Conservation (phyloP, 2,888 invertebrate species). For the Furcula furcula region DNA sequence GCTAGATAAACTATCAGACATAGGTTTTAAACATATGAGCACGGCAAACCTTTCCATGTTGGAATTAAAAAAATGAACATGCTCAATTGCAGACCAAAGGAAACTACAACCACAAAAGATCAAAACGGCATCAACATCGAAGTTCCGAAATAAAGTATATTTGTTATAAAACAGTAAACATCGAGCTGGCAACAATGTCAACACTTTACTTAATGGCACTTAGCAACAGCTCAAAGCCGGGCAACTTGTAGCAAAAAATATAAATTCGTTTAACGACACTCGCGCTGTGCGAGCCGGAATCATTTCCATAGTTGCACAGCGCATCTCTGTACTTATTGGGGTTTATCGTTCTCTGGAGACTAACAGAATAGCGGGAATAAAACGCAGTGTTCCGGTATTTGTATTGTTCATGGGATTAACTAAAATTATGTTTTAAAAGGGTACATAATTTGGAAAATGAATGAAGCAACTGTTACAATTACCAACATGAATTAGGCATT, state of each 20-base stretch:
- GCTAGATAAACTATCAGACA: too few relatives aligned
- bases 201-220: conserved; percentile 49
- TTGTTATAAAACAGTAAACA: conserved; percentile 26
- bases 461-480: too few relatives aligned
- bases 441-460: too few relatives aligned
- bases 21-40: too few relatives aligned
- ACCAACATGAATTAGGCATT: too few relatives aligned
- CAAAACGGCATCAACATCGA: too few relatives aligned
- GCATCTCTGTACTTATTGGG: conserved; percentile 20
- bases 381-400: conserved; percentile 8
- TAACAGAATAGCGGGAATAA: conserved; percentile 3
- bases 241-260: conserved; percentile 45
- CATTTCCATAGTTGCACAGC: conserved; percentile 45
- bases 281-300: conserved; percentile 25
- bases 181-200: conserved; percentile 31
- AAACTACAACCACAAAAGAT: too few relatives aligned
- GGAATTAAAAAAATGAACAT: too few relatives aligned
- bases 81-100: too few relatives aligned
- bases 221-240: conserved; percentile 44
- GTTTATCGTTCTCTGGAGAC: conserved; percentile 17
- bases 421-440: too few relatives aligned
- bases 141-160: conserved; percentile 18
- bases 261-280: conserved; percentile 58
- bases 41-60: too few relatives aligned
- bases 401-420: conserved; percentile 7